Conservation (phyloP, 2,113 vertebrate species). For the Apistogramma diplotaenia region DNA sequence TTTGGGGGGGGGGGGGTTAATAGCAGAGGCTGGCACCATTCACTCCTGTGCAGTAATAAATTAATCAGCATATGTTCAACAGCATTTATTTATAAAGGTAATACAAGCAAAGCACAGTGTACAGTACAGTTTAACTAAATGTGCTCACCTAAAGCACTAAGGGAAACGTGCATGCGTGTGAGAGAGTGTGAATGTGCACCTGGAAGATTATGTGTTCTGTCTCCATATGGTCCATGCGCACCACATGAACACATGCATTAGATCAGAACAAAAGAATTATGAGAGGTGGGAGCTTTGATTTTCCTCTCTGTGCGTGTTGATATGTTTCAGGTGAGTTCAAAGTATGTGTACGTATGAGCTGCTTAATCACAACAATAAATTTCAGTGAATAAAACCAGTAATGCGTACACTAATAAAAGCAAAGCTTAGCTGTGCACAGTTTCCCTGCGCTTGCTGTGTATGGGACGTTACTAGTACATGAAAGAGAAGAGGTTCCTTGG, state of each 20-base stretch:
- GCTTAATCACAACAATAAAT: background rate
- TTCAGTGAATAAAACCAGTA: background rate
- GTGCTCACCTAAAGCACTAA: background rate
- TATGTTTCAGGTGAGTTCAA: too few species aligned
- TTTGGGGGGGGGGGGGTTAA: background rate
- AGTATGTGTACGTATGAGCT: too few species aligned
- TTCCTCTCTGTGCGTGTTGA: too few species aligned
- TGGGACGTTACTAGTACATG: background rate
- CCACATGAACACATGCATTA: background rate
- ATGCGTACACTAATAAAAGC: background rate
- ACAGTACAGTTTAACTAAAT: background rate
- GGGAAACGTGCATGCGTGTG: background rate
- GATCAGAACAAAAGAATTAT: background rate
- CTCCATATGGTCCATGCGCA: background rate
- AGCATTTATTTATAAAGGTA: background rate
- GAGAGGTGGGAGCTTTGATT: background rate
- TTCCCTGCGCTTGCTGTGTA: background rate
- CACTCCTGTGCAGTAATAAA: background rate
- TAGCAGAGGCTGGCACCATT: background rate
- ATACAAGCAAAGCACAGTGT: background rate
- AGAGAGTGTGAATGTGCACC: background rate
- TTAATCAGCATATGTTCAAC: background rate
- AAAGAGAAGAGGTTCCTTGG: background rate
- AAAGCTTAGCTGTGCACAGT: background rate
- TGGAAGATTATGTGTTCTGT: background rate